Conservation (phyloP, 1,140 invertebrate species). For the Drosophila suzukii region DNA sequence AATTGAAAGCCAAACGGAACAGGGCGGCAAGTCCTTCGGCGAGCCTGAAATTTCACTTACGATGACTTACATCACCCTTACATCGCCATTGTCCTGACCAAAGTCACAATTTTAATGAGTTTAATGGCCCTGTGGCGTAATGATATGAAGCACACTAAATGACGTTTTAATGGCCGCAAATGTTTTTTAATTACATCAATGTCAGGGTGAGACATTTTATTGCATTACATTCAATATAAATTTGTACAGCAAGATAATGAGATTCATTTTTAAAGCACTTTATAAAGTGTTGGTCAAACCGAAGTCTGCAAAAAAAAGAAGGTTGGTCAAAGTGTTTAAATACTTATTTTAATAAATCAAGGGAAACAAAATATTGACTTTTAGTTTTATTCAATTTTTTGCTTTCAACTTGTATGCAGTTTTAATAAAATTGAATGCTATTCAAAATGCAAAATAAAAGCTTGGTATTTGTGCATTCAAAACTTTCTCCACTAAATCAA, state of each 20-base stretch:
- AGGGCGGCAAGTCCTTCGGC: constrained; percentile 16
- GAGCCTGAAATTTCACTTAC: constrained; percentile 23
- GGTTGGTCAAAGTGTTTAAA: background rate
- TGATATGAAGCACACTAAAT: constrained; percentile 66
- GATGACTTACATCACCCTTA: constrained; percentile 14
- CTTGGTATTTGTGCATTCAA: too few species aligned
- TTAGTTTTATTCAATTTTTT: too few species aligned
- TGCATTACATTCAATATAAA: constrained; percentile 44
- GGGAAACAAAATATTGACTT: too few species aligned
- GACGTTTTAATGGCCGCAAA: constrained; percentile 72
- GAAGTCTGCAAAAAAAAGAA: background rate
- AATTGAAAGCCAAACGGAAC: constrained; percentile 52
- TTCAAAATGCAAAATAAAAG: too few species aligned
- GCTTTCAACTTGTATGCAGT: too few species aligned
- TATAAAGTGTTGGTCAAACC: background rate
- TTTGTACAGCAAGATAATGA: constrained; percentile 36
- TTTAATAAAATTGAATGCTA: too few species aligned
- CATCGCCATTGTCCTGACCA: constrained; percentile 26
- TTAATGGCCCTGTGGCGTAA: constrained; percentile 66
- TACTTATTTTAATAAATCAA: too few species aligned
- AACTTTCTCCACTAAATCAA: too few species aligned
- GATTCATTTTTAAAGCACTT: constrained; percentile 9
- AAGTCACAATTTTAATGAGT: constrained; percentile 72
- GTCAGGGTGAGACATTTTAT: constrained; percentile 38
- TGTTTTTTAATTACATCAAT: constrained; percentile 70